Conservation (phyloP, 2,113 vertebrate genomes). For the Probosciger aterrimus region DNA sequence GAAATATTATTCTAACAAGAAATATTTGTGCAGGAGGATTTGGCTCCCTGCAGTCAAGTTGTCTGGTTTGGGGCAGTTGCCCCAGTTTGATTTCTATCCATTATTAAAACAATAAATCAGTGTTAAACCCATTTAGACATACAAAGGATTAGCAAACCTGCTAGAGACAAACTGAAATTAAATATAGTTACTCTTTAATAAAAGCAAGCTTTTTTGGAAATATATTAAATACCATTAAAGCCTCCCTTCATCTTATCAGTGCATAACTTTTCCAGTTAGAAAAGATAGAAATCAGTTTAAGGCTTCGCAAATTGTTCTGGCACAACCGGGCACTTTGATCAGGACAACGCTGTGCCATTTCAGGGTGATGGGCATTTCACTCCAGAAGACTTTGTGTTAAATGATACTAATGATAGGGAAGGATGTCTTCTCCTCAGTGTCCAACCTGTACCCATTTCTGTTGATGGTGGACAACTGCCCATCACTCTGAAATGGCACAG, state of each 20-base stretch:
- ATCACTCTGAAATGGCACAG: background rate
- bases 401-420: too few species aligned
- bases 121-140: background rate
- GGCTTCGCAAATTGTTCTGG: background rate
- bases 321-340: accelerated
- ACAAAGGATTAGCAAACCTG: background rate
- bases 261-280: background rate
- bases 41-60: background rate
- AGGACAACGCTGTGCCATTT: background rate
- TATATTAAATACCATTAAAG: background rate
- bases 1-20: background rate
- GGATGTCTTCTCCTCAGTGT: too few species aligned
- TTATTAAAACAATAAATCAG: background rate
- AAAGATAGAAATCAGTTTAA: background rate
- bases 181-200: background rate
- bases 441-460: too few species aligned
- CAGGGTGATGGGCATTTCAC: background rate
- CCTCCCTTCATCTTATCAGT: background rate
- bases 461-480: too few species aligned
- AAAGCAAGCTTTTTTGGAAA: background rate
- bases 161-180: background rate
- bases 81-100: background rate
- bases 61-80: background rate
- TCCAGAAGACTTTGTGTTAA: too few species aligned
- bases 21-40: background rate